Evolutionary conservation across 1,140 invertebrate species (phyloP).

Genomic region (Lordiphosa collinella): DNA sequence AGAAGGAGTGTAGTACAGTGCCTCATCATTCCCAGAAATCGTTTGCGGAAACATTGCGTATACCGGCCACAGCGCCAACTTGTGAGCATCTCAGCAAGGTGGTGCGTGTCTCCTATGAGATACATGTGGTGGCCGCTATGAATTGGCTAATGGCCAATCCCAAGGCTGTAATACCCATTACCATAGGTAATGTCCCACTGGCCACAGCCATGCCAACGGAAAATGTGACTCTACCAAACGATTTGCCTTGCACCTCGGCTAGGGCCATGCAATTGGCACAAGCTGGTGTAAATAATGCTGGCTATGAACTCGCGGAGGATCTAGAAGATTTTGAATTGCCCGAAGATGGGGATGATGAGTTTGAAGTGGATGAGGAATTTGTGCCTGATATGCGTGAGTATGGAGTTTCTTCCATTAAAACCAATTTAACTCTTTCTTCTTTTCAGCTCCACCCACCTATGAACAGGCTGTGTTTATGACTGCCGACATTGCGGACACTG

Average conservation of each 20-base stretch:
- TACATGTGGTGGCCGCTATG: slow-evolving; percentile 67
- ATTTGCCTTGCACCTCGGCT: slow-evolving; percentile 62
- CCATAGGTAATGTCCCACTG: slow-evolving; percentile 70
- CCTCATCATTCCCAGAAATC: slow-evolving; percentile 34
- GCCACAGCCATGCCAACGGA: slow-evolving; percentile 16
- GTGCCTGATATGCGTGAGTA: slow-evolving; percentile 60
- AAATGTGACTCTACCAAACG: slow-evolving; percentile 24
- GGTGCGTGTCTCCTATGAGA: slow-evolving; percentile 68
- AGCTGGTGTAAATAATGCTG: slow-evolving; percentile 26
- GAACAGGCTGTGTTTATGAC: slow-evolving; percentile 77
- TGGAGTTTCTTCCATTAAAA: no score
- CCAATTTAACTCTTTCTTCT: background rate
- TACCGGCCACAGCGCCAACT: slow-evolving; percentile 69
- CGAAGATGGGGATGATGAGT: slow-evolving; percentile 61
- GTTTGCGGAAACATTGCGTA: slow-evolving; percentile 61
- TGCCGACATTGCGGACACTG: slow-evolving; percentile 68
- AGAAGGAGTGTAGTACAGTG: slow-evolving; percentile 59
- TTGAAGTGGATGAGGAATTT: slow-evolving; percentile 47
- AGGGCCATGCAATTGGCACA: slow-evolving; percentile 45
- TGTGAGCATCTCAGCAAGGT: slow-evolving; percentile 80
- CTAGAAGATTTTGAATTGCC: slow-evolving; percentile 58
- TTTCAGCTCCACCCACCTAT: slow-evolving; percentile 67
- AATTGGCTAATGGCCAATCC: slow-evolving; percentile 72
- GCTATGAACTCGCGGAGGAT: slow-evolving; percentile 38
- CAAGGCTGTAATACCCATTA: slow-evolving; percentile 56